Evolutionary conservation across 1,140 invertebrate genomes (phyloP), one percentile per base, ranked within the genome.

Genomic region (Megalonaias nervosa): DNA sequence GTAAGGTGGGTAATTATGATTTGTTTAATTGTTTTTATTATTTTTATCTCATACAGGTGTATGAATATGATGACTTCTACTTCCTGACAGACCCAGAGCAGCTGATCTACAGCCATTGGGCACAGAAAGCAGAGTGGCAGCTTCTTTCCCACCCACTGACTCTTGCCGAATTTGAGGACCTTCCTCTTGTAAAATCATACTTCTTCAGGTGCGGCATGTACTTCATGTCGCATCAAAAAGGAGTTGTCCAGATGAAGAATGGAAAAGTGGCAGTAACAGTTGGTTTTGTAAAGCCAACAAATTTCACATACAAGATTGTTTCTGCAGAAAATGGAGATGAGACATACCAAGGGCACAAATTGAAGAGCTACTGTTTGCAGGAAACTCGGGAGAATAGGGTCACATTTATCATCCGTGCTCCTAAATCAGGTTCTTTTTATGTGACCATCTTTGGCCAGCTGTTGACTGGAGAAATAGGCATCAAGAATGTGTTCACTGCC

Each of bases 11-110:
- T 48, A 59, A 13, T 38, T 67, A 6, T 17, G 75, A 61, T 17
- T 56, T 23, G 23, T 57, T 64, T 16, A 15, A 80, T 80, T 15
- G 21, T 56, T 72, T 19, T 64, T n/a, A 5, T 78, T 62, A 26
- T 62, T 70, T 11, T 69, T 62, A 69, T 19, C 67, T 21, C 58
- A 79, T 77, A 11, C 74, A 89, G 85, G 89, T 91, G 31, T 91
- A 91, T 79, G 89, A 91, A 73, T 91, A 91, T 75, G 90, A 91
- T 80, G 90, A 91, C 81, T 91, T 91, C 79, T 91, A 91, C 84
- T 91, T 91, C 84, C 83, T 91, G 82, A 89, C 89, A 14, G 89
- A 91, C 70, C 90, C 90, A 16, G 87, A 89, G 70, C 89, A 90
- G 67, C 84, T 90, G 23, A 88, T 90, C 79, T 91, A 91, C 86